These are phyloP conservation scores for Cyclophora albipunctata DNA, from an alignment of 2,888 invertebrate species.

Conservation along the genomic window DNA sequence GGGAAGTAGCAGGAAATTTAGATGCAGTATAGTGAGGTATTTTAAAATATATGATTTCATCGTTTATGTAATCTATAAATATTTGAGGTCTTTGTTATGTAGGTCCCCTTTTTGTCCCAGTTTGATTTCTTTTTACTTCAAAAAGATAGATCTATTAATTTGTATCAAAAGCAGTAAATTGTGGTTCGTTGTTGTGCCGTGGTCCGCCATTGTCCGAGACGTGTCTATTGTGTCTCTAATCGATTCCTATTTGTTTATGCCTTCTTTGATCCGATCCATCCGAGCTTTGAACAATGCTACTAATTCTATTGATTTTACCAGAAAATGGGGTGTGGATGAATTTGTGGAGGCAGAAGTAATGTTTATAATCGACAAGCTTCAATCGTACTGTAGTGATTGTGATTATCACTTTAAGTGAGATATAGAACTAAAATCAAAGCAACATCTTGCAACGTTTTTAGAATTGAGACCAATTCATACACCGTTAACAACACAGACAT, in stretches of 20 bases:
- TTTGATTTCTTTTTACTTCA: too few relatives aligned
- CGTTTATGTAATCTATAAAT: too few relatives aligned
- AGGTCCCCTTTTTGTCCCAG: too few relatives aligned
- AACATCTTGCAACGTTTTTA: too few relatives aligned
- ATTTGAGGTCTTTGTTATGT: too few relatives aligned
- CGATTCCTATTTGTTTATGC: conserved; percentile 17
- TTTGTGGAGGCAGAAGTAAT: neutral
- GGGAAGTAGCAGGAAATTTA: neutral
- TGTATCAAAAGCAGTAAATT: conserved; percentile 12
- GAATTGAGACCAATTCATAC: neutral
- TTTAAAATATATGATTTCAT: neutral
- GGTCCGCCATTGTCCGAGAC: conserved; percentile 7
- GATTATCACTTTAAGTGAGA: too few relatives aligned
- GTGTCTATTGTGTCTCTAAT: conserved; percentile 13
- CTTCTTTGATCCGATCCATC: conserved; percentile 8
- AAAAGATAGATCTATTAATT: conserved; percentile 8
- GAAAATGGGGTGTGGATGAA: too few relatives aligned
- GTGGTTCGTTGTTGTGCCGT: conserved; percentile 11
- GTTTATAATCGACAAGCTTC: neutral
- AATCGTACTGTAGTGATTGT: too few relatives aligned
- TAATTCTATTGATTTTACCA: conserved; percentile 4
- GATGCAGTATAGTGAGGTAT: neutral
- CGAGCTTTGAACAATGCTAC: neutral
- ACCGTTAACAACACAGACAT: neutral
- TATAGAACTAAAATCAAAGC: too few relatives aligned